Conservation (phyloP, 2,888 invertebrate genomes). For the Allacma fusca region DNA sequence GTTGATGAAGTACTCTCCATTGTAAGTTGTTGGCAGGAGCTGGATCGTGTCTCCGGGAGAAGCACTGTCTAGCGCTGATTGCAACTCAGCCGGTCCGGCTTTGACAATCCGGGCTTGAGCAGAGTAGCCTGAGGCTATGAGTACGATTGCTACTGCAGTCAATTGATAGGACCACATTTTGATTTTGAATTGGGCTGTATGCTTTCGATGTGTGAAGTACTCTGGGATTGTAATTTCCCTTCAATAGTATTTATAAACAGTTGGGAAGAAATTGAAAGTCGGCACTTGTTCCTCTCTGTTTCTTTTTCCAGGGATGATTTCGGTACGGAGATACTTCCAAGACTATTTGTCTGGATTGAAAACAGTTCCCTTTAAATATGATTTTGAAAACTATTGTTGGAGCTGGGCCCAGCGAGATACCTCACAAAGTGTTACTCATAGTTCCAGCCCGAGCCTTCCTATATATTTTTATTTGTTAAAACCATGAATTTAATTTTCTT, state of each 20-base stretch:
- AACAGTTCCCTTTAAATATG: slow-evolving; percentile 6
- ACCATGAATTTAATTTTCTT: too few species aligned
- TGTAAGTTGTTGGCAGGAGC: slow-evolving; percentile 51
- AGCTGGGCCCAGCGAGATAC: background rate
- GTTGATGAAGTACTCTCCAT: slow-evolving; percentile 54
- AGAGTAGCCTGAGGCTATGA: background rate
- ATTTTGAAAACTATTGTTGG: background rate
- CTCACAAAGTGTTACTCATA: too few species aligned
- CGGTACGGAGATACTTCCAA: background rate
- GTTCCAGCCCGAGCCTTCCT: too few species aligned
- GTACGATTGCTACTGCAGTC: background rate
- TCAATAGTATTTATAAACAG: too few species aligned
- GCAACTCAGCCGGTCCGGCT: slow-evolving; percentile 52
- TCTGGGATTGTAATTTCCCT: too few species aligned
- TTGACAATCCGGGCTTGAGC: slow-evolving; percentile 36
- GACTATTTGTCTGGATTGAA: background rate
- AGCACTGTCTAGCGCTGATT: slow-evolving; percentile 55
- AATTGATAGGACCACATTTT: background rate
- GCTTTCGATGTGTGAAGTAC: too few species aligned
- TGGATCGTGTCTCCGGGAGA: slow-evolving; percentile 57
- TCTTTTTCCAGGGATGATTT: background rate
- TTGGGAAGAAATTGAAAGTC: too few species aligned
- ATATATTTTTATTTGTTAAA: too few species aligned
- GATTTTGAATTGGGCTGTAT: too few species aligned
- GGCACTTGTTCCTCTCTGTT: too few species aligned